Evolutionary conservation across 1,140 invertebrate genomes (phyloP).

Genomic region (Bombus waltoni): DNA sequence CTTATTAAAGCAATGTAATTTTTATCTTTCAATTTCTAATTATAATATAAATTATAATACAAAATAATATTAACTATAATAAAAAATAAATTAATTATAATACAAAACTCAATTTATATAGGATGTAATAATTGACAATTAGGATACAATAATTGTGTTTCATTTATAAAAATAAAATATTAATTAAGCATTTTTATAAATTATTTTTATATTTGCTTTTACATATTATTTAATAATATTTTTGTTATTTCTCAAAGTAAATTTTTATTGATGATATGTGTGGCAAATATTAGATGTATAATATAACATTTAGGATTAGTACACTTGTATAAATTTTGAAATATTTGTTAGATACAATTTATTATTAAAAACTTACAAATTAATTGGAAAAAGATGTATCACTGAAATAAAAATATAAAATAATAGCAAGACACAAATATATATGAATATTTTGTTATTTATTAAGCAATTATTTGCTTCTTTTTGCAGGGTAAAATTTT

Average conservation of each 20-base stretch:
- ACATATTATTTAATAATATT: neutral
- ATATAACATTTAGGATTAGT: neutral
- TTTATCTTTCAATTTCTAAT: neutral
- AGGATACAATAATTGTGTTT: neutral
- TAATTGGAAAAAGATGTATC: neutral
- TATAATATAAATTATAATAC: neutral
- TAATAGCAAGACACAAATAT: neutral
- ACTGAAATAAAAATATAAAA: neutral
- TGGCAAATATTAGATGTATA: neutral
- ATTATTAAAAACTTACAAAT: neutral
- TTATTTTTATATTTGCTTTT: neutral
- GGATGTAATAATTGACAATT: neutral
- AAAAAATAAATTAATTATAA: neutral
- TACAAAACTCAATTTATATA: neutral
- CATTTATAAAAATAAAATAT: neutral
- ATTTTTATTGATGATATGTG: neutral
- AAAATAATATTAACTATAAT: no score
- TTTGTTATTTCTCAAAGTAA: neutral
- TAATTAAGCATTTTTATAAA: neutral
- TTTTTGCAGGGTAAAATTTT: neutral
- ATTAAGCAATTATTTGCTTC: conserved; percentile 2
- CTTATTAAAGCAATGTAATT: neutral
- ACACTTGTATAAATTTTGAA: neutral
- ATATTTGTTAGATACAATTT: neutral
- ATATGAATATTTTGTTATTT: conserved; percentile 3